These are phyloP conservation scores for Poeciliopsis turneri DNA, from an alignment of 2,797 vertebrate species.

Conservation along the genomic window DNA sequence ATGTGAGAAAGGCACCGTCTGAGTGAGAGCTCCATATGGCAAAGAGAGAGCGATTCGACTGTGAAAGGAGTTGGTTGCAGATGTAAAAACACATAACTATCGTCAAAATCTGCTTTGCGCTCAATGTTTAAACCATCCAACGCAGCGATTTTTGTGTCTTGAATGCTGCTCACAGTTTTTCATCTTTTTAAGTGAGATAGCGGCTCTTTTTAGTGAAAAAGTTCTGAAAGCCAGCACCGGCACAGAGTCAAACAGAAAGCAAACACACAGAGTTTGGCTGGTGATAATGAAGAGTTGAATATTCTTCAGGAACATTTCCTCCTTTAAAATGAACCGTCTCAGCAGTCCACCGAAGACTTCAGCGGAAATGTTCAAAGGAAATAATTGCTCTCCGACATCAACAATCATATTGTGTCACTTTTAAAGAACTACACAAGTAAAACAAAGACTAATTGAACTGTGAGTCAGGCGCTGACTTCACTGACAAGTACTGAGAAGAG, in stretches of 20 bases:
- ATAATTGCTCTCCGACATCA: neutral
- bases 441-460: neutral
- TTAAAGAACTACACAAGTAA: conserved; percentile 2
- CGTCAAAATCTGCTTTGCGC: neutral
- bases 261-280: neutral
- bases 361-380: neutral
- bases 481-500: neutral
- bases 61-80: neutral
- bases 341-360: neutral
- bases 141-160: neutral
- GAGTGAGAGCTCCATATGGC: neutral
- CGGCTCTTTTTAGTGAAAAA: neutral
- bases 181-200: neutral
- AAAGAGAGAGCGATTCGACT: neutral
- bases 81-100: conserved; percentile 4
- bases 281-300: conserved; percentile 1
- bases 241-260: neutral
- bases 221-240: neutral
- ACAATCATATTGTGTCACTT: conserved; percentile 2
- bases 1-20: neutral
- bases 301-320: neutral
- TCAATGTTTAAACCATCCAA: neutral
- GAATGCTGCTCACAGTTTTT: neutral
- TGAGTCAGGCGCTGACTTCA: neutral
- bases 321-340: neutral